These are phyloP conservation scores for Callyntrura guangdongensis DNA, from an alignment of 2,888 invertebrate species.

Conservation along the genomic window DNA sequence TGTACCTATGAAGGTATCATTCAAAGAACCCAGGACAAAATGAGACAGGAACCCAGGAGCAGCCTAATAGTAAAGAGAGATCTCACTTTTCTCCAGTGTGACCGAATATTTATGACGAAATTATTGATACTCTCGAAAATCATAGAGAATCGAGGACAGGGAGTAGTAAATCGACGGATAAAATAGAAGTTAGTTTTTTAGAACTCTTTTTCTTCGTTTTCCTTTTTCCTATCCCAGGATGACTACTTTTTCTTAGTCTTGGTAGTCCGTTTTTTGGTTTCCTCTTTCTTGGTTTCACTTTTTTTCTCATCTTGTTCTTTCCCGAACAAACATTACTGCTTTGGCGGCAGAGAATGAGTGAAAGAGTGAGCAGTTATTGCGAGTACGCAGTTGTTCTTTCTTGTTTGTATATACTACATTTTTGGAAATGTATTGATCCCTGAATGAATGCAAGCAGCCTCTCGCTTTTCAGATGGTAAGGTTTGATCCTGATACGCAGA, in stretches of 20 bases:
- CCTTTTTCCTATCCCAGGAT: conserved; percentile 2
- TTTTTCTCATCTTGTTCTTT: conserved; percentile 17
- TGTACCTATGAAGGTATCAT: background rate
- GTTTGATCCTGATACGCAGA: conserved; percentile 49
- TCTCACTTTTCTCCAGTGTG: conserved; percentile 57
- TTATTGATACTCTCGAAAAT: conserved; percentile 77
- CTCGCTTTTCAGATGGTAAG: conserved; percentile 4
- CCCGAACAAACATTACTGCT: background rate
- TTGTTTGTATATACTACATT: conserved; percentile 51
- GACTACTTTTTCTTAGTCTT: conserved; percentile 30
- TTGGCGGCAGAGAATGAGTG: background rate
- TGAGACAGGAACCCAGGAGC: background rate
- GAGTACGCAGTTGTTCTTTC: conserved; percentile 13
- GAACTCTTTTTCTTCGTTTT: conserved; percentile 54
- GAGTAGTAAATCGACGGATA: conserved; percentile 77
- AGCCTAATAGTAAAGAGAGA: background rate
- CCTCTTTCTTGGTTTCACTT: conserved; percentile 57
- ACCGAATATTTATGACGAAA: conserved; percentile 77
- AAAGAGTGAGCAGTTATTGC: background rate
- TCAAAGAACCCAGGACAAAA: background rate
- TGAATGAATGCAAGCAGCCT: conserved; percentile 1
- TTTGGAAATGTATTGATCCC: conserved; percentile 40
- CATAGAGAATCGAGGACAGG: conserved; percentile 73
- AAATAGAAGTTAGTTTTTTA: conserved; percentile 77
- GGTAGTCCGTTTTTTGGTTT: conserved; percentile 55